Percentiles rank a stretch among this genome's conserved stretches.
Conservation (phyloP, 35 echinoderm and acorn worm genomes). For the Hemicentrotus pulcherrimus region DNA sequence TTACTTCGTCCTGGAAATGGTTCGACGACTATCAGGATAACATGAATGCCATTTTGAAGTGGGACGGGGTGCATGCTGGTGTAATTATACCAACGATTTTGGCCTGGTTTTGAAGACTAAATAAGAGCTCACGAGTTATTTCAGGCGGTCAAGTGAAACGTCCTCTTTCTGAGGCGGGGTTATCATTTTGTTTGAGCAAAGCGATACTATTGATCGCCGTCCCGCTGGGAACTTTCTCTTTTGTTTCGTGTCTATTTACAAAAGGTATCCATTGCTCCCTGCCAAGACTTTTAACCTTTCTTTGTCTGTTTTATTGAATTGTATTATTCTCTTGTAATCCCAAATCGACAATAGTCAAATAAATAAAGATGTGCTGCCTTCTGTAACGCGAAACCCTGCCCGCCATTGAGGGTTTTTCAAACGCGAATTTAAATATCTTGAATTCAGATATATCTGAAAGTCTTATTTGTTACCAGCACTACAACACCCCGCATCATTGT, state of each 20-base stretch:
- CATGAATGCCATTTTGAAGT: too few relatives aligned
- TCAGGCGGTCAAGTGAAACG: conserved; percentile 38
- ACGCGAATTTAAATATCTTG: too few relatives aligned
- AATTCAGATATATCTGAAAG: too few relatives aligned
- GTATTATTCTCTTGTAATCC: not conserved
- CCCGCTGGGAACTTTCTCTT: conserved; percentile 31
- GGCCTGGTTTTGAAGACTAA: not conserved
- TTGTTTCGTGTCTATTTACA: not conserved
- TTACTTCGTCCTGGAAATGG: too few relatives aligned
- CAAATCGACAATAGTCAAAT: not conserved
- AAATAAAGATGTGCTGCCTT: not conserved
- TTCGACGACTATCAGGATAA: too few relatives aligned
- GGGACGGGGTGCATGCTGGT: too few relatives aligned
- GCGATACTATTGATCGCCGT: conserved; percentile 11
- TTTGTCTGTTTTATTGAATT: not conserved
- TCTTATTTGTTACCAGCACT: too few relatives aligned
- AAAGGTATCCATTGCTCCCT: conserved; percentile 10
- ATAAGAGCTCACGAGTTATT: not conserved
- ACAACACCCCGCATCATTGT: too few relatives aligned
- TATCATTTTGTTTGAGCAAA: not conserved
- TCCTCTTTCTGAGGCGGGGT: not conserved
- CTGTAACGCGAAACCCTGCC: not conserved
- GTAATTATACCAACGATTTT: not conserved
- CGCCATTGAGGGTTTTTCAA: too few relatives aligned
- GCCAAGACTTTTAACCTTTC: not conserved